A percentile compares a stretch with the other conserved stretches of the same genome.
phyloP scores from a whole-genome alignment of 2,888 invertebrate genomes.

The Leptothorax acervorum region DNA sequence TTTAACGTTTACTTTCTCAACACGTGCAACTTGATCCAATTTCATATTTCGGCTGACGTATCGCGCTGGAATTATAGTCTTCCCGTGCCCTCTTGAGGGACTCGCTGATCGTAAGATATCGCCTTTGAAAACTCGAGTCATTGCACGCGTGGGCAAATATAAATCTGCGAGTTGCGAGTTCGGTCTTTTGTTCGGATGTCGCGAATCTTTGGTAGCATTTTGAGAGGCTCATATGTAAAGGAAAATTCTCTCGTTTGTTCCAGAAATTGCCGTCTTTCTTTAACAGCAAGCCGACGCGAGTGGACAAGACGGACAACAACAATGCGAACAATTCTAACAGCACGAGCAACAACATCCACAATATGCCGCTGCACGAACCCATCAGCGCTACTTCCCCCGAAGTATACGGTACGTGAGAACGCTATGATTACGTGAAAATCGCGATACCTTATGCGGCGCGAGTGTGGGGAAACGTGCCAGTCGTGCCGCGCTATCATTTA shows the following conservation, averaged over 20 bases:
- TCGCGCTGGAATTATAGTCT: slow-evolving; percentile 38
- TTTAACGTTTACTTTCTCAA: neutral
- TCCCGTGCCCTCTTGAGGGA: slow-evolving; percentile 47
- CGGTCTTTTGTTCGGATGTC: neutral
- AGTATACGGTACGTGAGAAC: slow-evolving; percentile 75
- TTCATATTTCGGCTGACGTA: neutral
- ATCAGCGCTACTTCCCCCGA: slow-evolving; percentile 81
- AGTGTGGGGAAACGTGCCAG: slow-evolving; percentile 12
- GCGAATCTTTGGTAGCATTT: neutral
- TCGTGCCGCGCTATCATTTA: slow-evolving; percentile 31
- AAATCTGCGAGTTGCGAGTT: slow-evolving; percentile 52
- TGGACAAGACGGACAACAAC: slow-evolving; percentile 83
- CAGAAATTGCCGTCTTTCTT: slow-evolving; percentile 83
- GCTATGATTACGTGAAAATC: slow-evolving; percentile 35
- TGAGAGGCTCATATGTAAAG: neutral
- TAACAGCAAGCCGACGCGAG: slow-evolving; percentile 81
- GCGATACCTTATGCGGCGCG: slow-evolving; percentile 8
- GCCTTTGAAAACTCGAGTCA: slow-evolving; percentile 44
- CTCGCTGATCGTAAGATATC: slow-evolving; percentile 56
- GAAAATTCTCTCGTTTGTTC: slow-evolving; percentile 59
- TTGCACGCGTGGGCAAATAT: slow-evolving; percentile 50
- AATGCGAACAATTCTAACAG: slow-evolving; percentile 82
- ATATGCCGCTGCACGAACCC: slow-evolving; percentile 82
- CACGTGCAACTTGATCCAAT: neutral
- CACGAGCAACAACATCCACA: slow-evolving; percentile 83